Conservation (phyloP, 2,113 vertebrate genomes). For the Tragelaphus strepsiceros region DNA sequence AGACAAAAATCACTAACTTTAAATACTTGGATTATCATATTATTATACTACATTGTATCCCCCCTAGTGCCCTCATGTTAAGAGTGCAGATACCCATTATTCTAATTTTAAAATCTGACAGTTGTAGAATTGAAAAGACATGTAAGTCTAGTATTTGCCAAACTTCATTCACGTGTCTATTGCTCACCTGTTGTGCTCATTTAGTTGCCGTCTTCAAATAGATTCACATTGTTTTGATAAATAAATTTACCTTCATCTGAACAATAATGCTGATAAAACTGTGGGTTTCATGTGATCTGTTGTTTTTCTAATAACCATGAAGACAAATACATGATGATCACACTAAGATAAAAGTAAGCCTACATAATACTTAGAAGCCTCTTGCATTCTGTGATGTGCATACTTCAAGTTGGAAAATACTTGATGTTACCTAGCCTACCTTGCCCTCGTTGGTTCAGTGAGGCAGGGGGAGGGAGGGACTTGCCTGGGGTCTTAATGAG, state of each 20-base stretch:
- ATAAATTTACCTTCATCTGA: slow-evolving; percentile 25
- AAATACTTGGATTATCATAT: neutral
- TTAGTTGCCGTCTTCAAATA: neutral
- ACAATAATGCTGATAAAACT: neutral
- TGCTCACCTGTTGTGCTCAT: neutral
- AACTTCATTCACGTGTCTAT: neutral
- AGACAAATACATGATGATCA: neutral
- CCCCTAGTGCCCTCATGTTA: neutral
- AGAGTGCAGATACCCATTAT: neutral
- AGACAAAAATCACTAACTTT: neutral
- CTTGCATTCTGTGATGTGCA: neutral
- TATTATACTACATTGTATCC: neutral
- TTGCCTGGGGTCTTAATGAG: neutral
- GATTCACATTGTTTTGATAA: neutral
- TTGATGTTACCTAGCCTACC: neutral
- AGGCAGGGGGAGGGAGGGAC: neutral
- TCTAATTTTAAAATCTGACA: neutral
- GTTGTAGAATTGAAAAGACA: neutral
- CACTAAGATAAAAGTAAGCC: neutral
- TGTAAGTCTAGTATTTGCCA: neutral
- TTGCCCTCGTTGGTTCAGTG: neutral
- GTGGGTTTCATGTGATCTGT: neutral
- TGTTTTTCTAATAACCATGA: slow-evolving; percentile 11
- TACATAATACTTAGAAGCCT: neutral
- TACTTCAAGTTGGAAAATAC: neutral